Evolutionary conservation across 2,888 invertebrate genomes (phyloP).

Genomic region (Caenorhabditis macrosperma): DNA sequence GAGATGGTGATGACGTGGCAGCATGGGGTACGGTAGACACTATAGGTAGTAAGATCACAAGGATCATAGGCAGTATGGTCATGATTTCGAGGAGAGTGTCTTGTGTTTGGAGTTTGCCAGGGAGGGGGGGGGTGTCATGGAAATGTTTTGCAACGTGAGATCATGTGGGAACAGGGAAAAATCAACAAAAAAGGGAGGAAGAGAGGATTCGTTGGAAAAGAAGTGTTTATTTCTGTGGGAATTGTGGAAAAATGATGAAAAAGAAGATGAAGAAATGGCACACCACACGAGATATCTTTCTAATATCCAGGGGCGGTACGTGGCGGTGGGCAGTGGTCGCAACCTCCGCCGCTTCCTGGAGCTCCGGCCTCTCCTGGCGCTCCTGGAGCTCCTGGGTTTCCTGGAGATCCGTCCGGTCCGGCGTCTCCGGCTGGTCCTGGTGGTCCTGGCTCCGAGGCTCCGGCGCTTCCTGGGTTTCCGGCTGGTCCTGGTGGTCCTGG

Average conservation of each 20-base stretch:
- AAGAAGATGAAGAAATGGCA: slow-evolving; percentile 18
- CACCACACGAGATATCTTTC: slow-evolving; percentile 7
- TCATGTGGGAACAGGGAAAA: background rate
- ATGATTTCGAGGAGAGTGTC: no score
- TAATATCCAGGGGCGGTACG: slow-evolving; percentile 76
- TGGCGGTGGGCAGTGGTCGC: slow-evolving; percentile 75
- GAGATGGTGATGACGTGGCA: background rate
- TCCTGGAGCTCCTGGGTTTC: slow-evolving; percentile 69
- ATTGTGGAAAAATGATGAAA: slow-evolving; percentile 9
- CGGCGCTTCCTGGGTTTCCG: slow-evolving; percentile 67
- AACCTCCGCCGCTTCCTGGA: slow-evolving; percentile 68
- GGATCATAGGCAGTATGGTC: no score
- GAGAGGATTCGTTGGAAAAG: background rate
- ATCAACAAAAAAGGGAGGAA: no score
- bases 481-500: slow-evolving; percentile 71
- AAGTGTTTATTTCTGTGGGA: slow-evolving; percentile 27
- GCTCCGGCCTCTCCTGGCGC: slow-evolving; percentile 66
- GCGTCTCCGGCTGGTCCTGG: slow-evolving; percentile 71
- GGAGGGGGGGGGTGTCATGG: background rate
- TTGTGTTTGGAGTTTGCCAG: no score
- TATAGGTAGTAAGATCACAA: no score
- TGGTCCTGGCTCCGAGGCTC: slow-evolving; percentile 67
- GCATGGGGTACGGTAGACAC: background rate
- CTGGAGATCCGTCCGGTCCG: slow-evolving; percentile 71
- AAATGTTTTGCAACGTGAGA: background rate